phyloP scores from a whole-genome alignment of 2,113 vertebrate genomes.

The Machaerirhynchus nigripectus region DNA sequence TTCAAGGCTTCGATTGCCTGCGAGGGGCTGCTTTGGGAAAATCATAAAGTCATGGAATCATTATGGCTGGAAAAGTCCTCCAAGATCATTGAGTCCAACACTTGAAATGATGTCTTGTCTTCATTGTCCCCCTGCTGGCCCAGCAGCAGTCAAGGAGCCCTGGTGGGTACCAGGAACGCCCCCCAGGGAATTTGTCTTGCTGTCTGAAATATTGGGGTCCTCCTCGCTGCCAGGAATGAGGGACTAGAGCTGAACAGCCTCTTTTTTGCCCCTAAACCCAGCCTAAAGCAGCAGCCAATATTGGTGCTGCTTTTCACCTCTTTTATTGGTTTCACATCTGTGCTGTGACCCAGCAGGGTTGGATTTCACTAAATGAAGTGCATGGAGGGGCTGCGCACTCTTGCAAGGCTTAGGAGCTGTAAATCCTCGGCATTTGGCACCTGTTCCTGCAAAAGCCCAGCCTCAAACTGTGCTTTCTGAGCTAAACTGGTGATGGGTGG shows the following conservation, averaged over 20 bases:
- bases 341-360: neutral
- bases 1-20: neutral
- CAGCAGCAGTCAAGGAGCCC: neutral
- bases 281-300: neutral
- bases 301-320: neutral
- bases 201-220: rapidly evolving
- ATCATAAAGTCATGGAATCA: rapidly evolving
- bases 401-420: neutral
- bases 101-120: neutral
- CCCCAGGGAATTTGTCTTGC: neutral
- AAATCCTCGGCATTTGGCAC: neutral
- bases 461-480: neutral
- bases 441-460: neutral
- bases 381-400: neutral
- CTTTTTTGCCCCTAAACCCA: neutral
- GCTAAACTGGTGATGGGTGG: rapidly evolving
- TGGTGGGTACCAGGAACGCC: neutral
- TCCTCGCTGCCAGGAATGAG: neutral
- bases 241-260: neutral
- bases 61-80: neutral
- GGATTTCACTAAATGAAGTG: neutral
- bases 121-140: rapidly evolving
- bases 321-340: neutral
- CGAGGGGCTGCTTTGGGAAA: neutral
- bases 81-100: neutral